Conservation (phyloP, 1,140 invertebrate genomes). For the Teleogryllus occipitalis region DNA sequence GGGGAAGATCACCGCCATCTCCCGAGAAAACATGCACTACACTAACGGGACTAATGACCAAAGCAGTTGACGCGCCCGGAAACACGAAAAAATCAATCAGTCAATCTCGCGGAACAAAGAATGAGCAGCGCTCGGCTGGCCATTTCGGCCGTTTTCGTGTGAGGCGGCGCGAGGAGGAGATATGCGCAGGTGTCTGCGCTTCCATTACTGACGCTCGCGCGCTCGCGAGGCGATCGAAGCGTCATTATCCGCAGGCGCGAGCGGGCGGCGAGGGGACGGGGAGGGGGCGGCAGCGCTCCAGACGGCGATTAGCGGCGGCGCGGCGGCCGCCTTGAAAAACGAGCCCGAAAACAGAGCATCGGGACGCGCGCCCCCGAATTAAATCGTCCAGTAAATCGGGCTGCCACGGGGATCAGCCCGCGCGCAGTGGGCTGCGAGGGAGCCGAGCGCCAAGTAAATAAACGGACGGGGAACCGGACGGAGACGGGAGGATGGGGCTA, state of each 20-base stretch:
- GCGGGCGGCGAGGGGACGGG: too few species aligned
- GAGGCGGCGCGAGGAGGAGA: background rate
- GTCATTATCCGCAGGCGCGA: background rate
- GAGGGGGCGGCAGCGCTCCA: background rate
- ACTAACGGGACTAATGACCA: too few species aligned
- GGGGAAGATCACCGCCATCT: too few species aligned
- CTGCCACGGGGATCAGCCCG: too few species aligned
- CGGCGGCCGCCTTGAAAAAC: background rate
- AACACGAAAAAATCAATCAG: too few species aligned
- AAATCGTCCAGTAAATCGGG: slow-evolving; percentile 3
- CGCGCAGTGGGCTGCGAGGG: too few species aligned
- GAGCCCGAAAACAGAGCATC: background rate
- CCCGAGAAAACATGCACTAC: too few species aligned
- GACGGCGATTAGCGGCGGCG: background rate
- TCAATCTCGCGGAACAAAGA: too few species aligned
- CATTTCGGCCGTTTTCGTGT: too few species aligned
- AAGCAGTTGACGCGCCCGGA: too few species aligned
- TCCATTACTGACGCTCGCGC: background rate
- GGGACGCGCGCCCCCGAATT: background rate
- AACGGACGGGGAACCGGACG: background rate
- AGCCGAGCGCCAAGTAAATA: background rate
- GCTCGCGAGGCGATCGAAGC: background rate
- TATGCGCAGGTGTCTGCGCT: background rate
- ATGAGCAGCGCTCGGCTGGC: too few species aligned
- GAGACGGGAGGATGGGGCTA: background rate